phyloP scores from a whole-genome alignment of 2,113 vertebrate species.

The Notechis scutatus region DNA sequence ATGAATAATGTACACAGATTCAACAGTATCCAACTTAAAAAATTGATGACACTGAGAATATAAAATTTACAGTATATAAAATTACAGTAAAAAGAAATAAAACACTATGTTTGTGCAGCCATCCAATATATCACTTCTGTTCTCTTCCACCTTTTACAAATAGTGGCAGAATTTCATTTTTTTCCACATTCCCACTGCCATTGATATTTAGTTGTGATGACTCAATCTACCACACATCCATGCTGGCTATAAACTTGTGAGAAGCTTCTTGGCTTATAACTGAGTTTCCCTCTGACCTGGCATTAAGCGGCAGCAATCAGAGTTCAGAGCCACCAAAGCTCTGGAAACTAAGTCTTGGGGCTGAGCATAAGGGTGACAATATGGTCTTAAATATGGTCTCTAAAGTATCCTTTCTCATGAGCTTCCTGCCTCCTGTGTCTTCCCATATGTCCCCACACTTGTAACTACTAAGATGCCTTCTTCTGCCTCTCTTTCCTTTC shows the following conservation, averaged over 20 bases:
- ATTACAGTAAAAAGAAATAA: slow-evolving; percentile 38
- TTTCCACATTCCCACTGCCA: slow-evolving; percentile 20
- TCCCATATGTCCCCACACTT: too few species aligned
- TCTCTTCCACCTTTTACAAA: background rate
- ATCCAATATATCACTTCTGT: slow-evolving; percentile 1
- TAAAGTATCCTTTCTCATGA: background rate
- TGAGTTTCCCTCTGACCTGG: background rate
- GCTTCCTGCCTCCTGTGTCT: too few species aligned
- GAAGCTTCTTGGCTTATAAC: background rate
- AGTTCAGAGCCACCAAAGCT: background rate
- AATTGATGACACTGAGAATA: slow-evolving; percentile 32
- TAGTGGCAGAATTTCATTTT: slow-evolving; percentile 44
- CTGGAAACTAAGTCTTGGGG: background rate
- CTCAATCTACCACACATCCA: background rate
- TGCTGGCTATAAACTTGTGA: background rate
- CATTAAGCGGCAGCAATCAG: background rate
- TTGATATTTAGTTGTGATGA: background rate
- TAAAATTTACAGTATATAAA: too few species aligned
- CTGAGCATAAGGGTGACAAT: background rate
- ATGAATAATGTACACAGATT: slow-evolving; percentile 45
- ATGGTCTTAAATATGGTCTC: background rate
- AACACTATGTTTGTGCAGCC: slow-evolving; percentile 9
- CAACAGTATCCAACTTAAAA: slow-evolving; percentile 25
- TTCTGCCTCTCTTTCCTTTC: too few species aligned
- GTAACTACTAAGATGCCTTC: too few species aligned